phyloP scores from a whole-genome alignment of 1,140 invertebrate genomes.

The Drosophila kohkoa region DNA sequence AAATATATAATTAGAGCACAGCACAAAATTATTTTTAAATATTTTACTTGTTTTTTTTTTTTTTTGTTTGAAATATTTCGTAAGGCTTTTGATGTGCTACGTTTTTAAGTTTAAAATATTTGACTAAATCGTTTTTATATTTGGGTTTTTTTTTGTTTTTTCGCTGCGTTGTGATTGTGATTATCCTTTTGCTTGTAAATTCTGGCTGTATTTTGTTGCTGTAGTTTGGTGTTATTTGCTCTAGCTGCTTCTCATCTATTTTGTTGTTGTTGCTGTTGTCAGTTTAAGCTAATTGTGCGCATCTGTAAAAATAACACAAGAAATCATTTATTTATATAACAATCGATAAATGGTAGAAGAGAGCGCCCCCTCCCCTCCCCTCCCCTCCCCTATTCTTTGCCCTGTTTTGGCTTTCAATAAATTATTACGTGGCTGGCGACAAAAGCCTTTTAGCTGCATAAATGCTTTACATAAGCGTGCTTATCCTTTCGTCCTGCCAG shows the following conservation, averaged over 20 bases:
- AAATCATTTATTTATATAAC: constrained; percentile 11
- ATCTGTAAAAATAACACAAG: constrained; percentile 47
- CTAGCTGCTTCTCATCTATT: constrained; percentile 47
- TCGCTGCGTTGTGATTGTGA: constrained; percentile 75
- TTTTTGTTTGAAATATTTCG: constrained; percentile 43
- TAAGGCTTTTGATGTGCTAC: constrained; percentile 72
- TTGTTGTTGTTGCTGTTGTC: constrained; percentile 43
- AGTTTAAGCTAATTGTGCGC: constrained; percentile 77
- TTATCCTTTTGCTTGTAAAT: constrained; percentile 82
- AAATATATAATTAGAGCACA: constrained; percentile 78
- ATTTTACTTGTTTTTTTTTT: constrained; percentile 40
- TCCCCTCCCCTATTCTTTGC: no score
- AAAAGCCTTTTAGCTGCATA: constrained; percentile 64
- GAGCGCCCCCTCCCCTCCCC: not conserved
- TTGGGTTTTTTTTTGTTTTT: constrained; percentile 35
- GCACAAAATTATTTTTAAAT: constrained; percentile 69
- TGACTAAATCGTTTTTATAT: constrained; percentile 18
- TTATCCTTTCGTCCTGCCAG: constrained; percentile 9
- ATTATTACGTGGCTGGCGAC: constrained; percentile 51
- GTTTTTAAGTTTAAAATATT: constrained; percentile 59
- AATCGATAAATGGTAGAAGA: constrained; percentile 2
- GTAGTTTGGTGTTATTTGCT: constrained; percentile 32
- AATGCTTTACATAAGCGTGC: constrained; percentile 39
- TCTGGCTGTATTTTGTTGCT: constrained; percentile 59
- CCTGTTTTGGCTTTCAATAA: constrained; percentile 55